A percentile compares a stretch with the other conserved stretches of the same genome.
phyloP scores from a whole-genome alignment of 2,888 invertebrate species.

The Clanis bilineata region DNA sequence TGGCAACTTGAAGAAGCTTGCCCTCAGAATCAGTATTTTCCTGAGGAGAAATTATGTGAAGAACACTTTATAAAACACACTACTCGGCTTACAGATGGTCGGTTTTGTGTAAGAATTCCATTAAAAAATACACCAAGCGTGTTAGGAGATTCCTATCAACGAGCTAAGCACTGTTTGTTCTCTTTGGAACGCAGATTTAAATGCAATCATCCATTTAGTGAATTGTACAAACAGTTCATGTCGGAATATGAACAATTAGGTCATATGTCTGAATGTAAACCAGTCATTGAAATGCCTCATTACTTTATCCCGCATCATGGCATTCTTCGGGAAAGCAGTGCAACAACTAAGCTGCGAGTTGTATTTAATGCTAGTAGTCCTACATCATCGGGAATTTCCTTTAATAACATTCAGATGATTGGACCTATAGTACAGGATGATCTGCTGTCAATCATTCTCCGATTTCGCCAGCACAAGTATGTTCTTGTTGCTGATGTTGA shows the following conservation, averaged over 20 bases:
- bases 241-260: conserved; percentile 28
- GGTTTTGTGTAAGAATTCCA: conserved; percentile 33
- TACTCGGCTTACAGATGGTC: conserved; percentile 29
- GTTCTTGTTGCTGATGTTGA: conserved; percentile 8
- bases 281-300: too few relatives aligned
- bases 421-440: conserved; percentile 28
- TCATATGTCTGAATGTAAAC: conserved; percentile 30
- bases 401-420: conserved; percentile 28
- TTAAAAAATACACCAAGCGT: conserved; percentile 23
- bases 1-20: conserved; percentile 27
- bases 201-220: conserved; percentile 13
- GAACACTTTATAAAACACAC: conserved; percentile 33
- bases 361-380: conserved; percentile 26
- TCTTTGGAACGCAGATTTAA: conserved; percentile 5
- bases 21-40: conserved; percentile 15
- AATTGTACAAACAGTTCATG: conserved; percentile 30
- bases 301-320: too few relatives aligned
- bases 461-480: conserved; percentile 17
- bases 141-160: conserved; percentile 29
- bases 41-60: conserved; percentile 31
- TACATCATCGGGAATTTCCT: conserved; percentile 22
- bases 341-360: conserved; percentile 11
- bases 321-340: too few relatives aligned
- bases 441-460: conserved; percentile 16
- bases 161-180: conserved; percentile 18